Evolutionary conservation across 2,888 invertebrate species (phyloP), one percentile per base, ranked within the genome.

Genomic region (Lasius fuliginosus): DNA sequence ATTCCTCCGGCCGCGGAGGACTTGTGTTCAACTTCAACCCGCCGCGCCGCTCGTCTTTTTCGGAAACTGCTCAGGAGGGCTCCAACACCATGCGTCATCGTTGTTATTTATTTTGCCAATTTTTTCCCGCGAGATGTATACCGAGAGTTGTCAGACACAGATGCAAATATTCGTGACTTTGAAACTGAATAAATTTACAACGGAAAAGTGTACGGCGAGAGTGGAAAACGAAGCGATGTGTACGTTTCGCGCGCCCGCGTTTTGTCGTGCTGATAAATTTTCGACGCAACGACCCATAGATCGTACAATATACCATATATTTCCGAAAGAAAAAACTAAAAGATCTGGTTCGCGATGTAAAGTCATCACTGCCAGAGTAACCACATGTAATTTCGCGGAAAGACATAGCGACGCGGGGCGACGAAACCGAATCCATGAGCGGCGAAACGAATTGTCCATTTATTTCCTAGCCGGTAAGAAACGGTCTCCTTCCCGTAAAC

Each of bases 51-150:
- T 27, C 36, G 79, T 71, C 46, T 36, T 58, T 79, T 71, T 58
- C 33, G 73, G 27, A n/a, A 60, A 36, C n/a, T 49, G 73, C 23
- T 36, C 53, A 15, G n/a, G 6, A 12, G 53, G 30, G 46, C 64
- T 46, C 56, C 23, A 12, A 12, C 12, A 2, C n/a, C 56, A 33
- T 36, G 67, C 69, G 82, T 83, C 85, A 83, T 88, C 82, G 73
- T 87, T 84, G 82, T 89, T 89, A 87, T 90, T 88, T 89, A 86
- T 86, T 69, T 75, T 64, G 36, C 42, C 89, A 82, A 90, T 88
- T 90, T 89, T 85, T 90, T 0, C 88, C 42, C 36, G 40, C 23
- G 71, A 85, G 83, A 89, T 67, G 82, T 76, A 86, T 58, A 67
- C 58, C 23, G 71, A 56, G 65, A 56, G 65, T 82, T 89, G 90